Conservation (phyloP, 2,797 vertebrate species). For the Eremophila alpestris region DNA sequence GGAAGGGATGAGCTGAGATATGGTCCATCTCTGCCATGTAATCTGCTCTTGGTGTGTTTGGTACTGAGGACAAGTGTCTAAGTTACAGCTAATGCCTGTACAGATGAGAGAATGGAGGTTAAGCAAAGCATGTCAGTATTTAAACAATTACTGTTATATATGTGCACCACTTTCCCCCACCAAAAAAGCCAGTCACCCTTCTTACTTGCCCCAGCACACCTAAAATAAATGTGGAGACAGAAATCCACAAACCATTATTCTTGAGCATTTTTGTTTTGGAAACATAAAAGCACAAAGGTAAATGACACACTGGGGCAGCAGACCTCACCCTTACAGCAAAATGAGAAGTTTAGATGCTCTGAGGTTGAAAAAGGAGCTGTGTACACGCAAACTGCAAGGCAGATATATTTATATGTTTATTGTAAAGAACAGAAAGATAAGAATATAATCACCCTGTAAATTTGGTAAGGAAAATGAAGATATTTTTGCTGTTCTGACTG, state of each 20-base stretch:
- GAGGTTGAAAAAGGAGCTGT: neutral
- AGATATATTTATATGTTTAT: neutral
- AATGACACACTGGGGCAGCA: neutral
- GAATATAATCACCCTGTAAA: neutral
- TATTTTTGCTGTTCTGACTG: neutral
- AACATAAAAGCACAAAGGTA: neutral
- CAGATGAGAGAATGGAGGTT: neutral
- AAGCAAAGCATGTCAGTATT: neutral
- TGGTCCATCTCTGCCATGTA: neutral
- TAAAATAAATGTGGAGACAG: neutral
- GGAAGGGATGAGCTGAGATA: accelerated
- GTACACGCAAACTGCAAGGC: neutral
- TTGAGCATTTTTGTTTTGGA: neutral
- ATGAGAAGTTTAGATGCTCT: neutral
- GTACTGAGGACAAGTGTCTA: neutral
- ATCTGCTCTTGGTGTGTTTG: neutral
- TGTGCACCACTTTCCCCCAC: neutral
- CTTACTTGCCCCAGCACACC: neutral
- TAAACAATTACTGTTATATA: neutral
- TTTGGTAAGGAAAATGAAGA: neutral
- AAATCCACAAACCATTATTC: neutral
- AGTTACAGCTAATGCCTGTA: neutral
- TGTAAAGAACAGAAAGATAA: neutral
- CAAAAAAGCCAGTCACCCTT: neutral
- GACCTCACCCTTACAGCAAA: neutral